These are phyloP conservation scores for Pelodytes ibericus DNA, from an alignment of 2,797 vertebrate genomes.

Conservation along the genomic window DNA sequence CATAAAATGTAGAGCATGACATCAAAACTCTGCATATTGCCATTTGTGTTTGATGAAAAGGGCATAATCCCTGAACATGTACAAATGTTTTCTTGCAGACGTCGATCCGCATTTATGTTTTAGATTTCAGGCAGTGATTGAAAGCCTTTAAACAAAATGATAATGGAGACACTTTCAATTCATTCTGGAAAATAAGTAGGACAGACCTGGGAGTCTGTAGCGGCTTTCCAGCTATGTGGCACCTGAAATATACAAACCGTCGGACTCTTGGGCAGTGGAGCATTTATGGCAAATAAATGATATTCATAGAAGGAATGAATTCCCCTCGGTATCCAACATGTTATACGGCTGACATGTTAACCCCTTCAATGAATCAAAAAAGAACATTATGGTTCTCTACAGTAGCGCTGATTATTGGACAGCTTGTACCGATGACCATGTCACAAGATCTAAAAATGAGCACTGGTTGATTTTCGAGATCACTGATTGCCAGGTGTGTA, in stretches of 20 bases:
- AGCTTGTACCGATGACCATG: background rate
- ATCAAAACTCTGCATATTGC: constrained; percentile 27
- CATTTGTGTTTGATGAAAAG: constrained; percentile 29
- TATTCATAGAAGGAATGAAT: constrained; percentile 33
- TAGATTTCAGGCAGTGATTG: constrained; percentile 34
- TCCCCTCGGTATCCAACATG: constrained; percentile 21
- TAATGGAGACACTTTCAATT: constrained; percentile 48
- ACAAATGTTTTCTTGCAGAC: constrained; percentile 35
- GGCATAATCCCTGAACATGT: constrained; percentile 7
- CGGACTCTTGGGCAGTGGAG: background rate
- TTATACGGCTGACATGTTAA: constrained; percentile 40
- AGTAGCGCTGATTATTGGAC: background rate
- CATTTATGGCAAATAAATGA: constrained; percentile 45
- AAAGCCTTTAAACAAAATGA: constrained; percentile 47
- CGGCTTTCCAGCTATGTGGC: constrained; percentile 17
- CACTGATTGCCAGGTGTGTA: too few relatives aligned
- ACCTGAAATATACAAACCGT: constrained; percentile 18
- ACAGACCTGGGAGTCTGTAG: constrained; percentile 23
- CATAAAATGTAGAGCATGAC: constrained; percentile 38
- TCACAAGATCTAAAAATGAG: background rate
- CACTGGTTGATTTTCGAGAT: background rate
- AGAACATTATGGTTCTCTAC: background rate
- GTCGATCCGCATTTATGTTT: constrained; percentile 35
- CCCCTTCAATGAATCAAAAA: background rate
- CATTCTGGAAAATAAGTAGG: constrained; percentile 29